phyloP scores from a whole-genome alignment of 2,888 invertebrate genomes.

The Leptinotarsa rubiginosa region DNA sequence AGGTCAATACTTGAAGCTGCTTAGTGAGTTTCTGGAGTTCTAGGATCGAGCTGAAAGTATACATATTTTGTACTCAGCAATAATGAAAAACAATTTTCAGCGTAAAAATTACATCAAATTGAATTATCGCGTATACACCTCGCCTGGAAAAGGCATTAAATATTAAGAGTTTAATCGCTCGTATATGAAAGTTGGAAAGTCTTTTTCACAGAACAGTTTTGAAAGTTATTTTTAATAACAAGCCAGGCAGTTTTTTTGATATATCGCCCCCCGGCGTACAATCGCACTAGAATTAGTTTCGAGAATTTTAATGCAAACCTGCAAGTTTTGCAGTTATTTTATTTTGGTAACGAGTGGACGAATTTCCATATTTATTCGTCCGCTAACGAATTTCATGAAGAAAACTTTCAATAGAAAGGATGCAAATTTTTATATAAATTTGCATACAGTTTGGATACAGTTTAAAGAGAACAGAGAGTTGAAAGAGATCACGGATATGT shows the following conservation, averaged over 20 bases:
- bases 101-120: not conserved
- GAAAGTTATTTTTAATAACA: slow-evolving; percentile 3
- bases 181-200: not conserved
- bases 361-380: too few relatives aligned
- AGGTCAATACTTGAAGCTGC: too few relatives aligned
- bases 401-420: too few relatives aligned
- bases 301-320: not conserved
- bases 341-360: not conserved
- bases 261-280: not conserved
- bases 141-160: not conserved
- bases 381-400: too few relatives aligned
- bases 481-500: too few relatives aligned
- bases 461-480: too few relatives aligned
- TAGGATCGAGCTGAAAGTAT: too few relatives aligned
- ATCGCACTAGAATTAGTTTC: not conserved
- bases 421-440: too few relatives aligned
- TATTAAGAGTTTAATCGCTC: slow-evolving; percentile 5
- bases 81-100: too few relatives aligned
- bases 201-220: not conserved
- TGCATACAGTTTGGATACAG: too few relatives aligned
- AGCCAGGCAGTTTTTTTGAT: not conserved
- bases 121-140: not conserved
- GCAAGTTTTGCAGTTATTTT: not conserved
- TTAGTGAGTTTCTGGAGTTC: too few relatives aligned
- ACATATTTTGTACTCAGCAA: too few relatives aligned